Evolutionary conservation across 2,797 vertebrate species (phyloP), one percentile per base, ranked within the genome.

Genomic region (Scyliorhinus canicula): DNA sequence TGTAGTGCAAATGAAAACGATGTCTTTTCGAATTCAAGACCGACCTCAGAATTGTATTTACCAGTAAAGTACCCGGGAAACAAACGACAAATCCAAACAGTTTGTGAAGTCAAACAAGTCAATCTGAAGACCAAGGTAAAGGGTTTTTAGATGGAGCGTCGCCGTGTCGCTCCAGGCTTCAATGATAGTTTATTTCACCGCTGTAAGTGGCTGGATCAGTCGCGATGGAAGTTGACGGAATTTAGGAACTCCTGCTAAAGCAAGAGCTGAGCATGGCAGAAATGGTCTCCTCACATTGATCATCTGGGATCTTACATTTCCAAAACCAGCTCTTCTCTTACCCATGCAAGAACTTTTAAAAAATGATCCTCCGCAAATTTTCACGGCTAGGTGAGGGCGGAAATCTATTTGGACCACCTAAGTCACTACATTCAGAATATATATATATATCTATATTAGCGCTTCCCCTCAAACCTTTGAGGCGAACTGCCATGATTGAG

Each of bases 11-110:
- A 94, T 94, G 47, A 65, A 91, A 91, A 65, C 44, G 12, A 63
- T 74, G 93, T 94, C 93, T 50, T 94, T 94, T 94, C 44, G 31
- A 94, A 94, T 94, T 94, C 67, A 94, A 31, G 31, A 47, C 93
- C 44, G 67, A 71, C 44, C 28, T 21, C 47, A 55, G 67, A 67
- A 71, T 35, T n/a, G 14, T 19, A 94, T 21, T 94, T 71, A 44
- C 91, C 57, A 44, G 47, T 12, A 69, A 93, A 31, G 63, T 50
- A 16, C 9, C 21, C 47, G 19, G 67, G 14, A 94, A 71, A 35
- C 50, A 67, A 71, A 52, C 14, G 19, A 2, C 31, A 52, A 69
- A 93, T 40, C 65, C 35, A 44, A 91, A 93, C 44, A 52, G 12
- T 28, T 71, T 11, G 24, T 40, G 93, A 93, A 60, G 88, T 71